phyloP scores from a whole-genome alignment of 2,888 invertebrate species.

The Epirrhoe alternata region DNA sequence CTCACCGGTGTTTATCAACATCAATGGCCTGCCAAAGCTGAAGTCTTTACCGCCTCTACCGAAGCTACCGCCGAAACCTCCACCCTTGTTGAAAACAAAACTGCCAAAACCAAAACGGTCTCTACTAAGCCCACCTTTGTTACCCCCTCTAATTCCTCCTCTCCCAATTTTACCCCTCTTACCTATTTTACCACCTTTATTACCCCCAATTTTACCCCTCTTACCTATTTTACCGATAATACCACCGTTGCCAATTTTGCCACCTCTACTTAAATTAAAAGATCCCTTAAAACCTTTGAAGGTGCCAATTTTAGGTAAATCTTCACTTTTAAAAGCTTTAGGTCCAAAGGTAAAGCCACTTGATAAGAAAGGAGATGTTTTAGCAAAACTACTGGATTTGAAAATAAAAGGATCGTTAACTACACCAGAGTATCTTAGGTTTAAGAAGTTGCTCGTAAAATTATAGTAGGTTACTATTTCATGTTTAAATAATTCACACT shows the following conservation, averaged over 20 bases:
- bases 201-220: constrained; percentile 42
- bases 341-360: constrained; percentile 50
- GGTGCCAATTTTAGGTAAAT: constrained; percentile 52
- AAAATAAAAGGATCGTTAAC: constrained; percentile 60
- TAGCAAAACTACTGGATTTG: constrained; percentile 58
- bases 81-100: constrained; percentile 33
- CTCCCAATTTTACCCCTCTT: constrained; percentile 45
- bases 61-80: constrained; percentile 48
- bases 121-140: constrained; percentile 41
- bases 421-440: constrained; percentile 56
- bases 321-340: constrained; percentile 50
- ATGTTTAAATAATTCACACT: not conserved
- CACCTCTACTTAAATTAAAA: constrained; percentile 40
- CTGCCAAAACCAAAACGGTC: constrained; percentile 36
- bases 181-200: constrained; percentile 44
- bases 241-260: constrained; percentile 46
- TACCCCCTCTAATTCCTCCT: constrained; percentile 45
- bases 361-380: constrained; percentile 46
- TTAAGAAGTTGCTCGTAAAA: constrained; percentile 57
- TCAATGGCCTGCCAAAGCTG: constrained; percentile 47
- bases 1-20: constrained; percentile 62
- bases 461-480: constrained; percentile 16
- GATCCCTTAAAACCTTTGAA: constrained; percentile 50
- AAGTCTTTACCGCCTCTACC: constrained; percentile 40
- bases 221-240: constrained; percentile 44